Base-by-base conservation (phyloP, 2,888 invertebrate species). In the Ophion ventricosus region DNA sequence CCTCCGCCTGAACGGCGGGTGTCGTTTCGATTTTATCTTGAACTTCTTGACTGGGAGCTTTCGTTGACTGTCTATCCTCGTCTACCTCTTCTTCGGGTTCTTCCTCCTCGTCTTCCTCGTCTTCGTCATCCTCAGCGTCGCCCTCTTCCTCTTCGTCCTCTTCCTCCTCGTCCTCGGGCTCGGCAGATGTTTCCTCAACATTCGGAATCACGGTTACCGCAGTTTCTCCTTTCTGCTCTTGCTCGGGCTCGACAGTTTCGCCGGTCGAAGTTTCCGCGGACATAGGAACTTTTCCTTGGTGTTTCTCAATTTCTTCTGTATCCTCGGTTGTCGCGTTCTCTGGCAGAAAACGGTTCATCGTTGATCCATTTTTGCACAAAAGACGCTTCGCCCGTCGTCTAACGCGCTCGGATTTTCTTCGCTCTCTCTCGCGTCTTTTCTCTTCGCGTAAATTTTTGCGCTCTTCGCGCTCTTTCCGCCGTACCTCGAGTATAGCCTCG, bases 401-500 rank as follows among this genome's bases (percentile, higher is more conserved):
- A 20, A 91, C 88, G 20, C 91, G 88, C 54, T 93, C 93, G 5
- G 91, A 90, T 59, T 89, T 91, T 25, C 89, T 89, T 23, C 90
- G 88, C 67, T 92, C 93, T 70, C 92, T 92, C 40, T 93, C 93
- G 26, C 89, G 91, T 10, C 91, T 88, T 2, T 88, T 89, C 8
- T 91, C 87, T 17, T 92, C 93, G 0, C 91, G 87, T 29, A 89
- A 17, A 26, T 89, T 89, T 64, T 92, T 92, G 0, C 93, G 92
- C 61, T 93, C 93, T 40, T 93, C 92, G 29, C 90, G 90, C 54
- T 93, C 93, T 20, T 90, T 90, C 11, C 91, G 90, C 0, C 93
- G 91, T 0, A 88, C 89, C 66, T 93, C 93, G 23, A 93, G 87
- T 43, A 93, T 93, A 0, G 91, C 93, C 54, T 93, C 93, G 54